Base-by-base conservation (phyloP, 2,113 vertebrate species). In the Cryptotis parvus region DNA sequence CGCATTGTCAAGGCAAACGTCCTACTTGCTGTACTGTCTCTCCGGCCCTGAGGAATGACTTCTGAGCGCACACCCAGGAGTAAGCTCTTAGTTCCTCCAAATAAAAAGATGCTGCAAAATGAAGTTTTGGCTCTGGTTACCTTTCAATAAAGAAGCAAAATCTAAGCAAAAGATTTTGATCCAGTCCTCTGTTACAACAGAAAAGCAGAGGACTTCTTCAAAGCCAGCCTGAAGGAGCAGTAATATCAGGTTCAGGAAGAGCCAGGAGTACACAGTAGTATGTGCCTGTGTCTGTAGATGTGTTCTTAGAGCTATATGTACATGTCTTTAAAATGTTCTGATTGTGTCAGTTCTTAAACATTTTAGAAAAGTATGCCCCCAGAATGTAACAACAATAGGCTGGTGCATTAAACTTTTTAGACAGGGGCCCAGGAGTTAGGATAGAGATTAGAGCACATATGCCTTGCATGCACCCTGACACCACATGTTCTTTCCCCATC, bases 131-230 rank as follows among this genome's bases (percentile, higher is more conserved):
- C 41, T 55, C 52, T 29, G 12, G 16, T 10, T 75, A 29, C 15
- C 15, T 68, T 93, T 91, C 33, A 86, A 78, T 41, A 88, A 79
- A 87, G 63, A 83, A 73, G 33, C 15, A 79, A 92, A 89, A 31
- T 39, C 52, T 45, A 82, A 84, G 39, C 33, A 81, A 41, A 79
- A 4, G 22, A 61, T 37, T 45, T 5, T 26, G 45, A 73, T 45
- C 18, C 41, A 27, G 39, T 45, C n/a, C 31, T 43, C 39, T 29
- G 31, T 18, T 35, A 76, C 22, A 22, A 10, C 11, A 20, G 27
- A 63, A 80, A 80, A 52, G 9, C 41, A 84, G n/a, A 9, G 12
- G 20, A 39, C 61, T 68, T 35, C 63, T 16, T 9, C 72, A n/a
- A 43, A 27, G 72, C 9, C 39, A 41, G 68, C 39, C 12, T 66